Conservation (phyloP, 2,113 vertebrate genomes). For the Tretioscincus oriximinensis region DNA sequence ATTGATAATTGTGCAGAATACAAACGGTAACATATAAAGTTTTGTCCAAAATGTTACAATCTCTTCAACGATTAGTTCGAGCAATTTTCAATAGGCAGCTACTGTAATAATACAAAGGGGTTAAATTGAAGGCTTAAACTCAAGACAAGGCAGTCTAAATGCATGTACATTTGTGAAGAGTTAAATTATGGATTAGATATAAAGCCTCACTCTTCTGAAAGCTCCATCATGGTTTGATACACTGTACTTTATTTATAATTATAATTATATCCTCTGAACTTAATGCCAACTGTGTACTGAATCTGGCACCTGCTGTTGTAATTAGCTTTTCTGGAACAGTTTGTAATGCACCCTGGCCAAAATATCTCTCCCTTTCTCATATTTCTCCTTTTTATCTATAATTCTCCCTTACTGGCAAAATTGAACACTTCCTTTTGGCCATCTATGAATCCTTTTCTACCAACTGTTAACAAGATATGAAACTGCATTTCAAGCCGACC, state of each 20-base stretch:
- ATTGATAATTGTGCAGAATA: no score
- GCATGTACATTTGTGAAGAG: not conserved
- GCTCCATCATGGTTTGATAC: not conserved
- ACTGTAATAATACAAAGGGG: not conserved
- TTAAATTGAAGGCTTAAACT: not conserved
- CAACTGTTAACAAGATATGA: constrained; percentile 26
- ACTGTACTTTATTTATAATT: constrained; percentile 11
- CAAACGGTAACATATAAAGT: no score
- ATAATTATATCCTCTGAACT: constrained; percentile 11
- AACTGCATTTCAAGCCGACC: constrained; percentile 16
- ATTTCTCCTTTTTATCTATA: not conserved
- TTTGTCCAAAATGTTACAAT: no score
- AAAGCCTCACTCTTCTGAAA: constrained; percentile 14
- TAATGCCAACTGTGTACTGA: not conserved
- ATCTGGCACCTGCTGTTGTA: constrained; percentile 20
- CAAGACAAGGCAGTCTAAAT: not conserved
- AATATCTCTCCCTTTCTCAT: not conserved
- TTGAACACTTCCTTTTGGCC: not conserved
- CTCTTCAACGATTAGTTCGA: not conserved
- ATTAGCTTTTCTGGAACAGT: constrained; percentile 12
- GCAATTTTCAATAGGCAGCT: not conserved
- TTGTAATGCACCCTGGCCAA: not conserved
- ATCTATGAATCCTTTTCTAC: constrained; percentile 13
- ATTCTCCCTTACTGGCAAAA: not conserved
- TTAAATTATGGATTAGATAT: constrained; percentile 9